Conservation (phyloP, 30 jellyfish, hydroid and myxozoan species). For the Pelagia noctiluca region DNA sequence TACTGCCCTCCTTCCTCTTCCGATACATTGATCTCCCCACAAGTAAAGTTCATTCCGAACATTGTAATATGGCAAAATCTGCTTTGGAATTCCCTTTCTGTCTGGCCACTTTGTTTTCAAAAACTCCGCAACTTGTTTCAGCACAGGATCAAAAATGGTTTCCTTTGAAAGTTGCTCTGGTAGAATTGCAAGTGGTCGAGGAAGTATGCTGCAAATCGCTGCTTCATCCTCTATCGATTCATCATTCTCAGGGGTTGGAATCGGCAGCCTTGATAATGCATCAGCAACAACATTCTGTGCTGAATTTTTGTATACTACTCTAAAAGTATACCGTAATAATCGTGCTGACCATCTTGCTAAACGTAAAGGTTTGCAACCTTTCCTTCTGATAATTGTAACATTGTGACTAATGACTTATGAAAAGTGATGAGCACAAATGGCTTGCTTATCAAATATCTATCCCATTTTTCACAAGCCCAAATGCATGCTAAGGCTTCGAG, state of each 20-base stretch:
- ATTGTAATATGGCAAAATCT: slow-evolving; percentile 23
- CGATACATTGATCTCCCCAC: slow-evolving; percentile 47
- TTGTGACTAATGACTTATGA: slow-evolving; percentile 33
- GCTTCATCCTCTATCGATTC: slow-evolving; percentile 15
- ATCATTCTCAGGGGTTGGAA: background rate
- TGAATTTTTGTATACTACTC: slow-evolving; percentile 28
- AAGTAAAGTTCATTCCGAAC: slow-evolving; percentile 27
- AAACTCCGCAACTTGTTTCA: slow-evolving; percentile 6
- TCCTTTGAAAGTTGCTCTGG: slow-evolving; percentile 21
- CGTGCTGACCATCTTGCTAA: slow-evolving; percentile 61
- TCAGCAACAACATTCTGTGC: slow-evolving; percentile 43
- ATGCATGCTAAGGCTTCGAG: slow-evolving; percentile 43
- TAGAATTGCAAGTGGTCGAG: slow-evolving; percentile 19
- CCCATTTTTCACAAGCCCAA: slow-evolving; percentile 56
- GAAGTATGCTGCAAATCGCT: slow-evolving; percentile 25
- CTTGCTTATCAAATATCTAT: slow-evolving; percentile 20
- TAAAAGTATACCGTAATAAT: slow-evolving; percentile 13
- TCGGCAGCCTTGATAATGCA: slow-evolving; percentile 12
- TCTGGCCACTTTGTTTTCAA: slow-evolving; percentile 47
- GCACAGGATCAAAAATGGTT: slow-evolving; percentile 13
- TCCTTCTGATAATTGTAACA: slow-evolving; percentile 53
- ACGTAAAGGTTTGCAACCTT: slow-evolving; percentile 41
- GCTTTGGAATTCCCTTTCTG: slow-evolving; percentile 30
- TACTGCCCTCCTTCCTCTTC: slow-evolving; percentile 41
- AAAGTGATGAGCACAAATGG: slow-evolving; percentile 33